Evolutionary conservation across 1,140 invertebrate species (phyloP), one percentile per base, ranked within the genome.

Genomic region (Odontomachus brunneus): DNA sequence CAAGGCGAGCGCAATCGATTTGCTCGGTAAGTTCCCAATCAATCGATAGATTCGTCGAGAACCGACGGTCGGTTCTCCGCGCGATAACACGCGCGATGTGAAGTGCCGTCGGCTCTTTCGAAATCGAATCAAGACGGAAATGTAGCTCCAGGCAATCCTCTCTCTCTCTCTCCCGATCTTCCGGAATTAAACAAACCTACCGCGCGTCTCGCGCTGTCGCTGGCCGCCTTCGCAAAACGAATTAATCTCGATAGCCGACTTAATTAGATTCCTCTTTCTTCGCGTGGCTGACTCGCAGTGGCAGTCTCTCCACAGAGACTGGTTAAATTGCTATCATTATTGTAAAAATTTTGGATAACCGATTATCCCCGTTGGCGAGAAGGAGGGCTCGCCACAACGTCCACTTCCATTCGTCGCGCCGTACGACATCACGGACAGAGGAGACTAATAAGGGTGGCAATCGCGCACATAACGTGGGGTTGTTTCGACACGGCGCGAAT

Each of bases 301-400:
- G n/a, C n/a, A n/a, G n/a, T n/a, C 57, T 19, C n/a, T 57, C 65
- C 55, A 51, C 59, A 48, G 66, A 38, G 11, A 19, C 17, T 44
- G 14, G 33, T 72, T n/a, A 60, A 73, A 87, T 87, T 86, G 82
- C 83, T 86, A 86, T 86, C 59, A 78, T 87, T 86, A 87, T 49
- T 59, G 81, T 78, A 72, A 74, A 86, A 87, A 86, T 83, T 83
- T 83, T 84, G 19, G 81, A 62, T 86, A 87, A 86, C 75, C 74
- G 81, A 86, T 83, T 87, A 55, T 22, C 38, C 3, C n/a, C 83
- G 33, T 3, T 2, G 12, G 1, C 22, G 24, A 19, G 29, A 15
- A n/a, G 38, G 51, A 66, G 53, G 33, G 14, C 53, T 24, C 48
- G 19, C n/a, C 9, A 24, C 22, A n/a, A n/a, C 33, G 38, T 49